Evolutionary conservation across 2,797 vertebrate genomes (phyloP).

Genomic region (Malurus leucopterus): DNA sequence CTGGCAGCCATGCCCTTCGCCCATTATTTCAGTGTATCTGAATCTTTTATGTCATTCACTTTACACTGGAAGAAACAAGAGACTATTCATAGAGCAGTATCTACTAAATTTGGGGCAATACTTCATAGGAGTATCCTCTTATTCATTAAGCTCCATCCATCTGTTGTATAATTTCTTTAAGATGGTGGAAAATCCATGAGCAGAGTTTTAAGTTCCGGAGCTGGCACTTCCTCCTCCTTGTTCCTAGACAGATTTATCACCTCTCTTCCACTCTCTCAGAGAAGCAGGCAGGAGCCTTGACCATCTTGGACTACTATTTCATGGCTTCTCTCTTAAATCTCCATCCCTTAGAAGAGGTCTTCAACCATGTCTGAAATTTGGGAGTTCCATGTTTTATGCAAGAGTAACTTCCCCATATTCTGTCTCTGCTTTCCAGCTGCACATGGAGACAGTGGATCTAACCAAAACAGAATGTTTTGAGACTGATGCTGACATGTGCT

Average conservation of each 20-base stretch:
- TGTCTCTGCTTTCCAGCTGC: slow-evolving; percentile 4
- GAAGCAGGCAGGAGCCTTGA: neutral
- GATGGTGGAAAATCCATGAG: neutral
- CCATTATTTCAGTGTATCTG: neutral
- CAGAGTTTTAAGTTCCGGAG: neutral
- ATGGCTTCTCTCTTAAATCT: neutral
- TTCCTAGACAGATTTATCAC: neutral
- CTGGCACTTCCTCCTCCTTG: neutral
- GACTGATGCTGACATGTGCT: neutral
- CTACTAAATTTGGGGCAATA: neutral
- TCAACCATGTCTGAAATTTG: neutral
- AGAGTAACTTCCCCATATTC: neutral
- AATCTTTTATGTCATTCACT: neutral
- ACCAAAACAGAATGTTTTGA: neutral
- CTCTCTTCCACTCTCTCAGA: neutral
- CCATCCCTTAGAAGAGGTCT: neutral
- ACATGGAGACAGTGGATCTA: neutral
- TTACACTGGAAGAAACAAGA: neutral
- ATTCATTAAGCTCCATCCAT: neutral
- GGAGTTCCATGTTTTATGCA: neutral
- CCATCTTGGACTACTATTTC: neutral
- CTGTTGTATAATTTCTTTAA: neutral
- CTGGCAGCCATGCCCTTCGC: fast-evolving
- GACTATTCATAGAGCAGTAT: neutral
- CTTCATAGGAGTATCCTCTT: neutral